Evolutionary conservation across 2,797 vertebrate genomes (phyloP).

Genomic region (Hypotaenidia okinawae): DNA sequence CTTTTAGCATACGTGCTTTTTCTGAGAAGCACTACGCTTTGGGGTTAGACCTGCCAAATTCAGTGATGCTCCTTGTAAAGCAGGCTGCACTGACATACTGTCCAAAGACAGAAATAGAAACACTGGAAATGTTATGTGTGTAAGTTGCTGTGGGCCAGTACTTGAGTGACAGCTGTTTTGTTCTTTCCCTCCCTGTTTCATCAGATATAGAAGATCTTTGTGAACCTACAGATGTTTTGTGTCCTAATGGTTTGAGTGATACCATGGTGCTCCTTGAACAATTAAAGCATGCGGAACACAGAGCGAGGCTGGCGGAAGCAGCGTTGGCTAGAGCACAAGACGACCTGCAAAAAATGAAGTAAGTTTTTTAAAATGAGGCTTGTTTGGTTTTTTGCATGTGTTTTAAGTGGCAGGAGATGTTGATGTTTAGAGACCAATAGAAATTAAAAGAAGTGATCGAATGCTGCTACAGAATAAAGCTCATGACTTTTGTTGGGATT

Average conservation of each 20-base stretch:
- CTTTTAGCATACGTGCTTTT: background rate
- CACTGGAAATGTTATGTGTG: background rate
- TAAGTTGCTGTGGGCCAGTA: background rate
- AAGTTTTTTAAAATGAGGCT: conserved; percentile 30
- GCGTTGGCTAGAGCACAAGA: conserved; percentile 84
- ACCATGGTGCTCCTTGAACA: conserved; percentile 72
- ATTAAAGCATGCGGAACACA: conserved; percentile 80
- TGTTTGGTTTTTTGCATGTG: background rate
- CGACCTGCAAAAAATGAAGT: conserved; percentile 93
- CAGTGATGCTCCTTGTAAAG: background rate
- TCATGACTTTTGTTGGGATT: background rate
- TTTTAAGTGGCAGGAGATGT: background rate
- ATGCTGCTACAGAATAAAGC: background rate
- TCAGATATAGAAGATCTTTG: conserved; percentile 90
- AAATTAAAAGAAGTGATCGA: background rate
- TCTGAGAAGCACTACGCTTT: background rate
- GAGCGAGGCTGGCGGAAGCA: conserved; percentile 83
- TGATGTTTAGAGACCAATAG: background rate
- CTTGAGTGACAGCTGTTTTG: background rate
- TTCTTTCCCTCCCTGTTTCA: background rate
- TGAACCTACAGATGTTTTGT: conserved; percentile 10
- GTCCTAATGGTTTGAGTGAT: conserved; percentile 38
- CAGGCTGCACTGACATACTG: background rate
- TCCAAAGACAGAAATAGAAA: background rate
- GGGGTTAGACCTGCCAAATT: background rate